These are phyloP conservation scores for Aphis craccivora DNA, from an alignment of 1,140 invertebrate genomes.

Conservation along the genomic window DNA sequence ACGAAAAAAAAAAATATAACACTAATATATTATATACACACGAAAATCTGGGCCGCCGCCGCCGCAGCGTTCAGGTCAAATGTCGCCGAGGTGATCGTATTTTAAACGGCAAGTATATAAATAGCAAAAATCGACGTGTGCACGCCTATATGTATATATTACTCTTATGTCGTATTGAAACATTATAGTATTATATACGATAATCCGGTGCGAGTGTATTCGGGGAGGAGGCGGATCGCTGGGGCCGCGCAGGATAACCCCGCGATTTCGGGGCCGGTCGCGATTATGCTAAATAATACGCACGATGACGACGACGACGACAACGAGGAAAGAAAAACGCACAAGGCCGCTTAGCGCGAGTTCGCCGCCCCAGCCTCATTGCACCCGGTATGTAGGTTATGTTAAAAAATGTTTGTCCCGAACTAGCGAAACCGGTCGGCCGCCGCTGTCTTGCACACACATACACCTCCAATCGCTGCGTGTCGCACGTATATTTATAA, in stretches of 20 bases:
- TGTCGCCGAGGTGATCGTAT: slow-evolving; percentile 1
- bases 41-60: slow-evolving; percentile 24
- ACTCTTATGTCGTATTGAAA: background rate
- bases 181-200: background rate
- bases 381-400: slow-evolving; percentile 54
- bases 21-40: background rate
- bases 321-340: background rate
- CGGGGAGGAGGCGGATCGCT: background rate
- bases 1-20: background rate
- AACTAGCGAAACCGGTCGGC: slow-evolving; percentile 44
- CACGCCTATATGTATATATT: background rate
- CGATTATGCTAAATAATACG: slow-evolving; percentile 10
- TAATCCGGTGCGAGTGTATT: background rate
- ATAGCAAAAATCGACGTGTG: background rate
- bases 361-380: background rate
- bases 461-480: background rate
- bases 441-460: background rate
- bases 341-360: slow-evolving; percentile 17
- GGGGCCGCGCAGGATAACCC: background rate
- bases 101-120: background rate
- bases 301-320: background rate
- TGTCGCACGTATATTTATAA: background rate
- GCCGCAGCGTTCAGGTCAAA: slow-evolving; percentile 12
- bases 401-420: slow-evolving; percentile 27
- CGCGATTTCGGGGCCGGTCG: background rate